Evolutionary conservation across 2,113 vertebrate genomes (phyloP).

Genomic region (Ailurus styani): DNA sequence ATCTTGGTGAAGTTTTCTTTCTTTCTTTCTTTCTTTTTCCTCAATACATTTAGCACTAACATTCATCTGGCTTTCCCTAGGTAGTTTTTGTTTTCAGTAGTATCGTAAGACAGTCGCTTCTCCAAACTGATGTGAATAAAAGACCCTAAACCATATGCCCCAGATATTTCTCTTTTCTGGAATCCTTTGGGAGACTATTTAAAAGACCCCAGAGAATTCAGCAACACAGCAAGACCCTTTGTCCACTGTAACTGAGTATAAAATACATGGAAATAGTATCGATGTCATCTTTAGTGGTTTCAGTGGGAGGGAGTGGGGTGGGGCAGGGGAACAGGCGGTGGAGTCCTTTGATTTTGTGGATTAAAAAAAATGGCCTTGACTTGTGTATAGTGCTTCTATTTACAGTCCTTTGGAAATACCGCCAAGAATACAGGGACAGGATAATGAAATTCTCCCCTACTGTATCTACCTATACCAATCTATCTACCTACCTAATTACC

Average conservation of each 20-base stretch:
- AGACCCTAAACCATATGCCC: background rate
- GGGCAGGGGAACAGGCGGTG: background rate
- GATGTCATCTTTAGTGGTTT: background rate
- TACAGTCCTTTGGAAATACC: background rate
- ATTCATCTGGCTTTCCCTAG: background rate
- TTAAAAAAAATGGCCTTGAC: background rate
- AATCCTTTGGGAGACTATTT: background rate
- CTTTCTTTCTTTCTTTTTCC: background rate
- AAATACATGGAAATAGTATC: background rate
- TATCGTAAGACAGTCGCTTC: background rate
- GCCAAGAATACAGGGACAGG: background rate
- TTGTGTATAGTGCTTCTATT: background rate
- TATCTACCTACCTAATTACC: background rate
- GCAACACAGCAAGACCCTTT: background rate
- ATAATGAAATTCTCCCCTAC: background rate
- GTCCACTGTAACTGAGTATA: background rate
- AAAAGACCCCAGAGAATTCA: background rate
- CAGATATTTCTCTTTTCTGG: background rate
- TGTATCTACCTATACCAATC: background rate
- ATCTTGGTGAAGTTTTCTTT: background rate
- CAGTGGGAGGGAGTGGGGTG: rapidly evolving
- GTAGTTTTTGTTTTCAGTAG: background rate
- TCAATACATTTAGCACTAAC: background rate
- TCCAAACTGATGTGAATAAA: background rate
- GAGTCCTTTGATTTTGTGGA: background rate